These are phyloP conservation scores for Trogon melanurus DNA, from an alignment of 2,113 vertebrate genomes.

Conservation along the genomic window DNA sequence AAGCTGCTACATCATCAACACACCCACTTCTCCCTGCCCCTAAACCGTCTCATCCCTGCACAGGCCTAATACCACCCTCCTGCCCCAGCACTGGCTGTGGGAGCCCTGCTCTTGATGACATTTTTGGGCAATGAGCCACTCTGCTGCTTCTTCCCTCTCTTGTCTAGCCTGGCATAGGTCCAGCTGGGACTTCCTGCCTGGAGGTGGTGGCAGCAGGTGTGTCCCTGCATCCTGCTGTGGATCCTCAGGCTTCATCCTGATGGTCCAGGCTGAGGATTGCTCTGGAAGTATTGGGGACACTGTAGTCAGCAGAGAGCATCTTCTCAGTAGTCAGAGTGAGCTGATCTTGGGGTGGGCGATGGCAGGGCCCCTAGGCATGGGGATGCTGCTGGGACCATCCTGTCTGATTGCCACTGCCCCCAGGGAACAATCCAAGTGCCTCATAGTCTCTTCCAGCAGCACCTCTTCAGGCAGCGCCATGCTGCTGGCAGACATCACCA, in stretches of 20 bases:
- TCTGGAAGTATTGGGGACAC: slow-evolving; percentile 35
- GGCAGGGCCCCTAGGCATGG: no score
- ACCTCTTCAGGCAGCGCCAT: slow-evolving; percentile 15
- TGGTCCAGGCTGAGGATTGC: not conserved
- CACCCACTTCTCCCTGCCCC: no score
- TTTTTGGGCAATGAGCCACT: not conserved
- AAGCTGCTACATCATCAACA: not conserved
- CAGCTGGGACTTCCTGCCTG: not conserved
- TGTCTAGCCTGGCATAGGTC: not conserved
- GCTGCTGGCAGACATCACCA: not conserved
- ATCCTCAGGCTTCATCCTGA: not conserved
- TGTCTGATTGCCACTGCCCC: not conserved
- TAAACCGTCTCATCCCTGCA: no score
- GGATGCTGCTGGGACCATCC: not conserved
- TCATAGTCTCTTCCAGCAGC: slow-evolving; percentile 48
- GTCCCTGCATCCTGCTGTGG: fast-evolving
- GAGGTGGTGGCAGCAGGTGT: no score
- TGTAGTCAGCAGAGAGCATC: slow-evolving; percentile 52
- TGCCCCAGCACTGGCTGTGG: fast-evolving
- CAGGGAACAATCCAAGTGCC: slow-evolving; percentile 43
- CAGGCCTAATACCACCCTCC: not conserved
- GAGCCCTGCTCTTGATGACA: not conserved
- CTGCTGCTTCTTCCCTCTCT: fast-evolving
- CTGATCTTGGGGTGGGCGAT: not conserved
- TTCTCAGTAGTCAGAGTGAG: slow-evolving; percentile 23